A percentile compares a stretch with the other conserved stretches of the same genome.
Evolutionary conservation across 1,140 invertebrate genomes (phyloP).

Genomic region (Pseudomyrmex flavicornis): DNA sequence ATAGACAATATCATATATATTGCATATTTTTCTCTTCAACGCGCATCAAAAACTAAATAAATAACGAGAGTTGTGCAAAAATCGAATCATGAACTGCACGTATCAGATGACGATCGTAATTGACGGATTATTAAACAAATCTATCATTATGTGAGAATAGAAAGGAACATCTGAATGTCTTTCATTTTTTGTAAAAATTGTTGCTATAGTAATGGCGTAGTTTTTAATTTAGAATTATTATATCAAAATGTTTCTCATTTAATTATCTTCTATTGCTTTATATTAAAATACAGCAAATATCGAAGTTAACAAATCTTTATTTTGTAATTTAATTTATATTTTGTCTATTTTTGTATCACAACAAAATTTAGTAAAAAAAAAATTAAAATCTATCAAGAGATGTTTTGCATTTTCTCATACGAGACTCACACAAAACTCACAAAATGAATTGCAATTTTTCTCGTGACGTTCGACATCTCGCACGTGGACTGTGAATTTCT

Average conservation of each 20-base stretch:
- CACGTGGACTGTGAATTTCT: constrained; percentile 31
- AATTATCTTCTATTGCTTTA: too few species aligned
- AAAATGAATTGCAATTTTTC: not conserved
- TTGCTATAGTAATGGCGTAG: too few species aligned
- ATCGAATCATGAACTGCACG: not conserved
- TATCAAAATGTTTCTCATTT: not conserved
- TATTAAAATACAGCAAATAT: not conserved
- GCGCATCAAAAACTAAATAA: too few species aligned
- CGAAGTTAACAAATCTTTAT: not conserved
- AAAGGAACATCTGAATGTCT: not conserved
- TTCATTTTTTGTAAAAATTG: not conserved
- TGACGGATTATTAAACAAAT: not conserved
- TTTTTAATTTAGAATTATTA: too few species aligned
- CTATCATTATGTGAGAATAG: not conserved
- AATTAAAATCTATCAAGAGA: not conserved
- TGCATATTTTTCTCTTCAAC: too few species aligned
- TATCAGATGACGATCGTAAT: not conserved
- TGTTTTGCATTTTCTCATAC: not conserved
- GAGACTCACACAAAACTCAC: not conserved
- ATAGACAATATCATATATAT: too few species aligned
- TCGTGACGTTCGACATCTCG: not conserved
- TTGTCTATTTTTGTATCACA: not conserved
- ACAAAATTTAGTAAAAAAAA: not conserved
- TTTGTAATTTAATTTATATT: not conserved
- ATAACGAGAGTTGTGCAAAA: not conserved